Evolutionary conservation across 2,113 vertebrate genomes (phyloP), one percentile per base, ranked within the genome.

Genomic region (Hypomesus transpacificus): DNA sequence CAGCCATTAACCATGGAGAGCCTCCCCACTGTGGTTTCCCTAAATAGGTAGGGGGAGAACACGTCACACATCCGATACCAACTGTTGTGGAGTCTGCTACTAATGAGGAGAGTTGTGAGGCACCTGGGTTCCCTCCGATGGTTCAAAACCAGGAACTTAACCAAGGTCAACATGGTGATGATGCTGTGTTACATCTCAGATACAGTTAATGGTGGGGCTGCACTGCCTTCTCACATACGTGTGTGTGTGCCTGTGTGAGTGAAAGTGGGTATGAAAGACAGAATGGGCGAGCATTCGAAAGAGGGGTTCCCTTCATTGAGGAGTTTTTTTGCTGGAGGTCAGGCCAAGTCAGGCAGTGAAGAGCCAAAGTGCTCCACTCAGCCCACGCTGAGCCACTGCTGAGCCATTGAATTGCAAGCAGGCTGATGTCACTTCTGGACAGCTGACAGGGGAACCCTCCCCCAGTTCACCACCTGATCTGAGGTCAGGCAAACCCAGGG

Each of bases 401-500:
- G 62, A 82, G 80, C 80, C 82, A 82, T 81, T 51, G 75, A 84
- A 84, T 78, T 80, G 75, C 80, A 75, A 51, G 54, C 14, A 75
- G 78, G 78, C 75, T 87, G 82, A 87, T 83, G 82, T 88, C 87
- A 89, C 59, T 9, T 62, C 79, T 85, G 84, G 87, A 80, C 20
- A 68, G 58, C 66, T 69, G 80, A 83, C 82, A 79, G 73, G 81
- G 80, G 80, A 86, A 84, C 78, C 79, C 85, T 81, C 84, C 84
- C 88, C 82, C 76, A 78, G 75, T 24, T 62, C 68, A 58, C 69
- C 69, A 64, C 71, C 75, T 51, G 59, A 80, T 26, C 26, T 52
- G 73, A 65, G 78, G 62, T 69, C 75, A 70, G 39, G 1, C 24
- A 69, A 65, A 66, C 73, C 77, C 31, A 53, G 6, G 65, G 46